Evolutionary conservation across 1,140 invertebrate genomes (phyloP).

Genomic region (Trichonephila clavata): DNA sequence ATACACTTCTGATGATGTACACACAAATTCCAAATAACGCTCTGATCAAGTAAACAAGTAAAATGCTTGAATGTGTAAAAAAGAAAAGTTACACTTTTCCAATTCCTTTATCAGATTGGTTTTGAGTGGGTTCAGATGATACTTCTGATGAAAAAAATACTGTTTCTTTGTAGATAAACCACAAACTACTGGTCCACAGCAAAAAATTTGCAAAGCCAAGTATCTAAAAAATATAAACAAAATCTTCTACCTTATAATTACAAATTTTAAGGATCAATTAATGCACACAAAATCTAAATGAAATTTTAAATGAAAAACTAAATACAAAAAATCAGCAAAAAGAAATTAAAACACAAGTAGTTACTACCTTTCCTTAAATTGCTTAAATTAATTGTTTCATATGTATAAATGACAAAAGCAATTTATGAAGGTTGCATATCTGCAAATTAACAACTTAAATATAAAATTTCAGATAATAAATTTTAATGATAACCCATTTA

Average conservation of each 20-base stretch:
- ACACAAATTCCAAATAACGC: background rate
- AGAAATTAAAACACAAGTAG: no score
- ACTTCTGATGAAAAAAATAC: conserved; percentile 73
- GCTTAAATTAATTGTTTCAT: no score
- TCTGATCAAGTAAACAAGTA: background rate
- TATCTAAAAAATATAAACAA: conserved; percentile 82
- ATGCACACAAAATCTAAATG: no score
- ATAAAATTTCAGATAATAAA: no score
- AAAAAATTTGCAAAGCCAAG: conserved; percentile 87
- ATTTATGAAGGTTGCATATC: no score
- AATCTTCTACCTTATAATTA: background rate
- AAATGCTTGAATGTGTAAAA: background rate
- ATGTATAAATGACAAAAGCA: no score
- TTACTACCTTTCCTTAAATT: no score
- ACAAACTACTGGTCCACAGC: conserved; percentile 86
- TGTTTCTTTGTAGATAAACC: conserved; percentile 89
- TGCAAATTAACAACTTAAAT: no score
- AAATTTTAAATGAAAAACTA: no score
- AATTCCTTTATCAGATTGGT: conserved; percentile 31
- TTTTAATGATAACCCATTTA: no score
- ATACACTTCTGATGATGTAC: background rate
- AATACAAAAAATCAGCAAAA: no score
- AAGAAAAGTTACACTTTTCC: conserved; percentile 52
- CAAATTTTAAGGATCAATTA: background rate
- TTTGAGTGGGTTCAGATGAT: background rate